phyloP scores from a whole-genome alignment of 1,140 invertebrate species.

The Platorchestia sp. region DNA sequence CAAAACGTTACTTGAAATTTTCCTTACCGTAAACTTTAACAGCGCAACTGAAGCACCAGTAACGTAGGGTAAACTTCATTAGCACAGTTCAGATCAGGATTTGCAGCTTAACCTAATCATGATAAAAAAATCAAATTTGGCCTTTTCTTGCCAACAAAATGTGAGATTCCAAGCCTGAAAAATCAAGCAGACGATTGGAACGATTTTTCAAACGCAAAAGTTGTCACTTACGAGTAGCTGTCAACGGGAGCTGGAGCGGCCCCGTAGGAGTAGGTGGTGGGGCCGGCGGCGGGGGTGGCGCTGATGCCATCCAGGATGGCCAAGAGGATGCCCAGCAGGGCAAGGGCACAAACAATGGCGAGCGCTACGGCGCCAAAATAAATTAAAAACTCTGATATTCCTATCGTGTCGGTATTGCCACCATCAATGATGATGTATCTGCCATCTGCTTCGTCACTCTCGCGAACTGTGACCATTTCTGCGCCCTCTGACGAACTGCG shows the following conservation, averaged over 20 bases:
- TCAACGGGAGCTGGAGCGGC: neutral
- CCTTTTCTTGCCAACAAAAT: too few species aligned
- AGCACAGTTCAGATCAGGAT: too few species aligned
- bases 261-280: neutral
- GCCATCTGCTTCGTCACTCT: slow-evolving; percentile 16
- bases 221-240: slow-evolving; percentile 29
- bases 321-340: slow-evolving; percentile 35
- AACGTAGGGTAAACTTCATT: too few species aligned
- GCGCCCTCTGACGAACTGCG: neutral
- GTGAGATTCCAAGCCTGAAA: too few species aligned
- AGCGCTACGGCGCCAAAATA: slow-evolving; percentile 22
- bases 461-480: neutral
- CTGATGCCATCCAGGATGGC: slow-evolving; percentile 40
- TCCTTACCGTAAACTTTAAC: neutral
- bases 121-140: too few species aligned
- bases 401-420: slow-evolving; percentile 32
- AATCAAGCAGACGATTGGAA: too few species aligned
- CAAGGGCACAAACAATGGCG: slow-evolving; percentile 22
- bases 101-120: too few species aligned
- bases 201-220: neutral
- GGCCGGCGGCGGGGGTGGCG: neutral
- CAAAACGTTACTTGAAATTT: too few species aligned
- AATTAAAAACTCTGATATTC: slow-evolving; percentile 41
- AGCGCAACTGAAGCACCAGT: neutral
- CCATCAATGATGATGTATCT: slow-evolving; percentile 39